Base-by-base conservation (phyloP, 1,140 invertebrate genomes). In the Luehdorfia chinensis region DNA sequence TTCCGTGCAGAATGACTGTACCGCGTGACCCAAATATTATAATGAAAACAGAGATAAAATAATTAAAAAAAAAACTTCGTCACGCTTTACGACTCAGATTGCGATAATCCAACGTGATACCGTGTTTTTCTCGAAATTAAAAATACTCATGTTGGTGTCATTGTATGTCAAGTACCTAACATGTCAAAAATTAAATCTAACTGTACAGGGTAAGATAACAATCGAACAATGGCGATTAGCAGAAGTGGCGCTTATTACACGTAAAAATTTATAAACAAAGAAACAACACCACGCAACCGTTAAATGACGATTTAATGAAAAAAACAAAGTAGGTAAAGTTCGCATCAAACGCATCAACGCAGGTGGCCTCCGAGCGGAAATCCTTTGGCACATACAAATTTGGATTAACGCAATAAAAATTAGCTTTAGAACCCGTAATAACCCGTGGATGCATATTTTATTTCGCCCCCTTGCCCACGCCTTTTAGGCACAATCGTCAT, bases 351-450 rank as follows among this genome's bases (percentile, higher is more conserved):
- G 18, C 18, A 9, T n/a, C 3, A 12, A 11, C 6, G 1, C 18
- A 32, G 15, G 47, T 45, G 49, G 39, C 36, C 31, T n/a, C n/a
- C n/a, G n/a, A n/a, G n/a, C n/a, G n/a, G n/a, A n/a, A n/a, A 30
- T 39, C 6, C 30, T 32, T 27, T 37, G 27, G 37, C 19, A 52
- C 30, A 52, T n/a, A n/a, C n/a, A n/a, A n/a, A n/a, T n/a, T n/a
- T n/a, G n/a, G 37, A 43, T 54, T 48, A 39, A 54, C 43, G 47
- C 30, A 36, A n/a, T 51, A 54, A 59, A 61, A 61, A 61, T 61
- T 51, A 56, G 32, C 27, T 23, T 18, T 36, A n/a, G n/a, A n/a
- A n/a, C n/a, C n/a, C n/a, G n/a, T n/a, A n/a, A n/a, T n/a, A n/a
- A n/a, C n/a, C n/a, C n/a, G n/a, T n/a, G n/a, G n/a, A n/a, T n/a